phyloP scores from a whole-genome alignment of 2,113 vertebrate species.

The Xiphophorus couchianus region DNA sequence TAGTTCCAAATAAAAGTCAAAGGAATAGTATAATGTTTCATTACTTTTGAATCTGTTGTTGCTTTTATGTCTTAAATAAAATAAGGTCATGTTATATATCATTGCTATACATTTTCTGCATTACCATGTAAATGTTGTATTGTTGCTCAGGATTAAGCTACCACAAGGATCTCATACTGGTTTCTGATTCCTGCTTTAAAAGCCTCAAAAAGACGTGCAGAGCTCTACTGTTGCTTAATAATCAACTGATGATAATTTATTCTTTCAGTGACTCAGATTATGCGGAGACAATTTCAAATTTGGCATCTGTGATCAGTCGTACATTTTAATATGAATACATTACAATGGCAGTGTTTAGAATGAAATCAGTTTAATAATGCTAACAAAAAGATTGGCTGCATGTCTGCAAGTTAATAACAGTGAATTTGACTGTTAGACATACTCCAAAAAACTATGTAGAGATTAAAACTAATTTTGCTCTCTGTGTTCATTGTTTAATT shows the following conservation, averaged over 20 bases:
- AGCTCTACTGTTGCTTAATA: conserved; percentile 12
- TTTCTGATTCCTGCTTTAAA: conserved; percentile 2
- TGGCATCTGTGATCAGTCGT: conserved; percentile 6
- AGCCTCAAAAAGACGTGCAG: background rate
- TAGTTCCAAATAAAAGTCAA: too few species aligned
- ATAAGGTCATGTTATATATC: too few species aligned
- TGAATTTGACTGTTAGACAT: background rate
- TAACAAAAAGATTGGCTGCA: background rate
- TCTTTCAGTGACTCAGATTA: conserved; percentile 7
- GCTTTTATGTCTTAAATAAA: too few species aligned
- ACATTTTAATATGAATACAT: conserved; percentile 7
- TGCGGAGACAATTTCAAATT: conserved; percentile 10
- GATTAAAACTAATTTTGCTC: background rate
- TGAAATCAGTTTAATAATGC: background rate
- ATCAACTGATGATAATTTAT: conserved; percentile 21
- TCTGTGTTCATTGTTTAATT: background rate
- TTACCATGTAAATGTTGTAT: too few species aligned
- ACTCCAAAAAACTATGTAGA: background rate
- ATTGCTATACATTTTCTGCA: too few species aligned
- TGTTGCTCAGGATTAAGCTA: too few species aligned
- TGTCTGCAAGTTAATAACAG: background rate
- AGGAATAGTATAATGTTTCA: too few species aligned
- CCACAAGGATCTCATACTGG: background rate
- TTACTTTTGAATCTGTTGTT: too few species aligned
- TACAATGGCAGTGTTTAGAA: background rate